These are phyloP conservation scores for Euzetes globulus DNA, from an alignment of 2,888 invertebrate genomes.

Conservation along the genomic window DNA sequence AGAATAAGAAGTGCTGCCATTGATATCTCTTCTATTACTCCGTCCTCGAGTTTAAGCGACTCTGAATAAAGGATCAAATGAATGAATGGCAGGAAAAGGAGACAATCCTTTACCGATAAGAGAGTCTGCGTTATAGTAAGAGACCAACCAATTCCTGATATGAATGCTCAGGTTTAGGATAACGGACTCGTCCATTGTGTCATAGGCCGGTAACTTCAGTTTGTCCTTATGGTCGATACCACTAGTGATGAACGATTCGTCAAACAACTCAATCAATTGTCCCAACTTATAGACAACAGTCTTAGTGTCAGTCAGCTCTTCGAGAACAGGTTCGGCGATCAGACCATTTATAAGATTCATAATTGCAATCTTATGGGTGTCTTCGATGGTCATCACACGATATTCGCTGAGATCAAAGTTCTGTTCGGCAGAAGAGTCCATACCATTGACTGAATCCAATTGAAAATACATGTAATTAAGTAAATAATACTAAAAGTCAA, in stretches of 20 bases:
- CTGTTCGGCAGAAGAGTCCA: background rate
- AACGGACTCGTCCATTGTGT: background rate
- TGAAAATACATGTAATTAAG: background rate
- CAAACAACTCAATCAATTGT: conserved; percentile 11
- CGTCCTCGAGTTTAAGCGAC: conserved; percentile 13
- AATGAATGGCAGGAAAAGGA: background rate
- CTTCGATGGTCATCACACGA: background rate
- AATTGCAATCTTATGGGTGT: background rate
- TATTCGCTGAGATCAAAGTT: background rate
- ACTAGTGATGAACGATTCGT: conserved; percentile 14
- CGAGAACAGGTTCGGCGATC: background rate
- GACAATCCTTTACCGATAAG: conserved; percentile 14
- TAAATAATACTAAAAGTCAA: background rate
- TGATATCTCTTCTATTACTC: background rate
- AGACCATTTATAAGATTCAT: background rate
- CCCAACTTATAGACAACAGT: background rate
- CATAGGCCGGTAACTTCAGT: background rate
- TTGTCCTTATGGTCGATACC: background rate
- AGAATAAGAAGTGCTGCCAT: conserved; percentile 24
- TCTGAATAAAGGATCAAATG: background rate
- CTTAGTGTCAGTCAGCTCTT: background rate
- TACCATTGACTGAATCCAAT: background rate
- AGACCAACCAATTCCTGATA: conserved; percentile 27
- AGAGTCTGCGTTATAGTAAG: conserved; percentile 22
- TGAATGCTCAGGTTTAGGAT: background rate